Conservation (phyloP, 92 coral and sea anemone genomes). For the Porites rus region DNA sequence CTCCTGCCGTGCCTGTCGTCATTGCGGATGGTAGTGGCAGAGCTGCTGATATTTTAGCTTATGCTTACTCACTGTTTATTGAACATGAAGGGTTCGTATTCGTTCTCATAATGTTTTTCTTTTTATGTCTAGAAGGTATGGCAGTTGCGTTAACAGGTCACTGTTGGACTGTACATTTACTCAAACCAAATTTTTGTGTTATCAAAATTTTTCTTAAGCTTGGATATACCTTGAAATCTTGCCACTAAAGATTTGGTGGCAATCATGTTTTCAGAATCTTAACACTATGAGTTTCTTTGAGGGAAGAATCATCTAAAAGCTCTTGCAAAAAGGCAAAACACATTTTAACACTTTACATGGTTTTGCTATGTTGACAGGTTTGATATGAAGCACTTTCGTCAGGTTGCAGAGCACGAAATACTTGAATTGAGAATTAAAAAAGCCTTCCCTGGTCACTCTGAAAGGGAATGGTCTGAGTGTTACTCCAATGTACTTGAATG, state of each 20-base stretch:
- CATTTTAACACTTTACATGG: neutral
- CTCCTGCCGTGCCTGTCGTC: conserved; percentile 93
- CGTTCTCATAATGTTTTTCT: neutral
- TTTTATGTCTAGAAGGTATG: neutral
- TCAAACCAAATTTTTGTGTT: no score
- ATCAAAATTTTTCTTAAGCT: no score
- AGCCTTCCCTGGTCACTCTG: conserved; percentile 75
- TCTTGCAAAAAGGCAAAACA: no score
- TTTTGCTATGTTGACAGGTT: conserved; percentile 14
- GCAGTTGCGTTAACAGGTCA: neutral
- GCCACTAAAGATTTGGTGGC: no score
- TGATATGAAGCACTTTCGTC: conserved; percentile 70
- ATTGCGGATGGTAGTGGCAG: conserved; percentile 94
- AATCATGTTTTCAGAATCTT: no score
- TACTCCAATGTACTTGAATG: conserved; percentile 78
- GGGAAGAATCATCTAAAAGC: no score
- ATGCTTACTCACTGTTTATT: conserved; percentile 67
- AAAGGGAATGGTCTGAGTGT: conserved; percentile 40
- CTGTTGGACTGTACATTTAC: no score
- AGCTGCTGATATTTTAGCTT: conserved; percentile 86
- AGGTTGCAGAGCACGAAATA: conserved; percentile 77
- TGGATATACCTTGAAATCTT: no score
- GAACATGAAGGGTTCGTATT: conserved; percentile 70
- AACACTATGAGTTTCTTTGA: no score
- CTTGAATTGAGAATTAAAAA: conserved; percentile 67